Evolutionary conservation across 37 sponge, comb jelly and placozoan species (phyloP), one percentile per base, ranked within the genome.

Genomic region (Halichondria panicea): DNA sequence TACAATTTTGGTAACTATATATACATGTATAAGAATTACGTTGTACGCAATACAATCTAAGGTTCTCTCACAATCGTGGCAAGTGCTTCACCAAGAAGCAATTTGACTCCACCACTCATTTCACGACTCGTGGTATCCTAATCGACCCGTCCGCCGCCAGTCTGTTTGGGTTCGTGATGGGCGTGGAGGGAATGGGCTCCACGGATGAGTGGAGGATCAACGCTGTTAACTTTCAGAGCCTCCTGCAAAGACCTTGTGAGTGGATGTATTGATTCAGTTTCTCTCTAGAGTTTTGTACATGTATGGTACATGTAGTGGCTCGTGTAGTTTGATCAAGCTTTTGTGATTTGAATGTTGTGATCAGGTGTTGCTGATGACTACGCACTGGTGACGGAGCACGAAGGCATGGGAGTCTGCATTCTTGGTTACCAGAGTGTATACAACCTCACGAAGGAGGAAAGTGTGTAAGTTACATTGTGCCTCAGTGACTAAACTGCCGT

Each of bases 31-130:
- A n/a, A n/a, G n/a, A n/a, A n/a, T n/a, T n/a, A n/a, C n/a, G n/a
- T n/a, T n/a, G n/a, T n/a, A 7, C 36, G 21, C 57, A 31, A 9
- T 79, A 2, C 28, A 22, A 5, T 12, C 40, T 1, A 44, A 89
- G 90, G 90, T 74, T 89, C 50, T 89, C 90, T 25, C 84, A 89
- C 71, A 72, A 89, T 39, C 75, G 84, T 37, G 90, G 90, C 3
- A 52, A 30, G 28, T 89, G 81, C 45, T 89, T 89, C 69, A 19
- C n/a, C 9, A 11, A 46, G 25, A 40, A 45, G 19, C 34, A 21
- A 1, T 19, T 84, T 52, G 84, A 79, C 58, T 57, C 77, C 43
- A 63, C 70, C 13, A 44, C 30, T n/a, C 55, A 71, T 39, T 75
- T 89, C 38, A n/a, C 24, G 3, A 72, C 44, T 36, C 52, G 71